Percentiles rank a stretch among this genome's conserved stretches.
Conservation (phyloP, 2,113 vertebrate genomes). For the Elaphurus davidianus region DNA sequence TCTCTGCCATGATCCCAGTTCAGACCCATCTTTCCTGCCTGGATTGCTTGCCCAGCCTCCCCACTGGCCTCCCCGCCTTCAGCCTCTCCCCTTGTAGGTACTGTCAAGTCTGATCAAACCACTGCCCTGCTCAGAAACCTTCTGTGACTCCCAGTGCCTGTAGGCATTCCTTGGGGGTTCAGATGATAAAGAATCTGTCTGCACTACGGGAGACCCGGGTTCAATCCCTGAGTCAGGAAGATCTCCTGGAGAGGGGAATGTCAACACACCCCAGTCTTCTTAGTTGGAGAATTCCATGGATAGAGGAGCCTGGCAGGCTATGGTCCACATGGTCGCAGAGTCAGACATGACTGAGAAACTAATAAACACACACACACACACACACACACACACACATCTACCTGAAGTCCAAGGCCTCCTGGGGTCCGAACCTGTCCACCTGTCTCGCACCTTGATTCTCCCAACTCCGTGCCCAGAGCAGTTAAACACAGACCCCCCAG, state of each 20-base stretch:
- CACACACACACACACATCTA: neutral
- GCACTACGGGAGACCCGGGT: neutral
- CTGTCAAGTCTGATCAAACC: neutral
- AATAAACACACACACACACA: neutral
- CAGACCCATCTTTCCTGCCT: neutral
- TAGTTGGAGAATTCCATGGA: neutral
- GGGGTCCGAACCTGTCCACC: neutral
- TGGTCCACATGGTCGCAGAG: neutral
- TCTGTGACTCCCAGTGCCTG: neutral
- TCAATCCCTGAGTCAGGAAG: neutral
- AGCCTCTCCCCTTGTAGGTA: neutral
- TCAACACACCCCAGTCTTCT: neutral
- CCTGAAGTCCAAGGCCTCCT: neutral
- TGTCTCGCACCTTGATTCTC: neutral
- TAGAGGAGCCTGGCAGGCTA: neutral
- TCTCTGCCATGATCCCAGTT: neutral
- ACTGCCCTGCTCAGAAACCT: neutral
- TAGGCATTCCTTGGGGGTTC: neutral
- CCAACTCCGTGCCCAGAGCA: neutral
- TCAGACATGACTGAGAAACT: neutral
- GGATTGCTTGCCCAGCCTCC: accelerated
- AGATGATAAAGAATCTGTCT: neutral
- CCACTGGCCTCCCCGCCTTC: neutral
- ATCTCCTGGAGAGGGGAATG: neutral
- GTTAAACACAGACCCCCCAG: neutral